phyloP scores from a whole-genome alignment of 2,797 vertebrate genomes.

The Schizopygopsis malacanthus region DNA sequence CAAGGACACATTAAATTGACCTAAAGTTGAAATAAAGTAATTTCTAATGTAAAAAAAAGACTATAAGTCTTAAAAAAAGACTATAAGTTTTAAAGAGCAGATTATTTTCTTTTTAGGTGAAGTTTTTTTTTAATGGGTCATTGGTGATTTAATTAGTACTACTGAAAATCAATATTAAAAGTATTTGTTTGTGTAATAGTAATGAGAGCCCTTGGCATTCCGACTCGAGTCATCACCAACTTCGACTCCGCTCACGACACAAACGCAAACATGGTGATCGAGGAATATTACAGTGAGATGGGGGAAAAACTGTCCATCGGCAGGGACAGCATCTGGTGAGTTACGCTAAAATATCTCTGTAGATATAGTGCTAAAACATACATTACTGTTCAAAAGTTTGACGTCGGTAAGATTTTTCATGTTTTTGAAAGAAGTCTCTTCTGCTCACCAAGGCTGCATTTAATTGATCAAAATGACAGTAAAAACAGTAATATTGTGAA shows the following conservation, averaged over 20 bases:
- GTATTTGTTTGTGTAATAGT: slow-evolving; percentile 71
- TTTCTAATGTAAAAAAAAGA: background rate
- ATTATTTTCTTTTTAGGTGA: background rate
- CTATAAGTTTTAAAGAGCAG: background rate
- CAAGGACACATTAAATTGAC: no score
- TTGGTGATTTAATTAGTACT: background rate
- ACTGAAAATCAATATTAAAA: background rate
- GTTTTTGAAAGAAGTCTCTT: background rate
- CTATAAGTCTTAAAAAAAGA: no score
- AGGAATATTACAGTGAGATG: slow-evolving; percentile 81
- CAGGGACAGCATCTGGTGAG: slow-evolving; percentile 87
- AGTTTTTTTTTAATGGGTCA: background rate
- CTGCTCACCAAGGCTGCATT: background rate
- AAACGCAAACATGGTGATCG: slow-evolving; percentile 84
- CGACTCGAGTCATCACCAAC: slow-evolving; percentile 85
- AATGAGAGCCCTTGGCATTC: slow-evolving; percentile 87
- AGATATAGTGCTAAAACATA: no score
- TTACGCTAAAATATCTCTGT: background rate
- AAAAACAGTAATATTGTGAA: background rate
- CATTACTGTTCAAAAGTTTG: background rate
- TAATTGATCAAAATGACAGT: background rate
- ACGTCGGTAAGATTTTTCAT: background rate
- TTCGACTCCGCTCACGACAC: slow-evolving; percentile 90
- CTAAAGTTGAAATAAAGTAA: background rate
- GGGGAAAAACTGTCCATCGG: slow-evolving; percentile 78